Conservation (phyloP, 1,140 invertebrate genomes). For the Bilobella aurantiaca region DNA sequence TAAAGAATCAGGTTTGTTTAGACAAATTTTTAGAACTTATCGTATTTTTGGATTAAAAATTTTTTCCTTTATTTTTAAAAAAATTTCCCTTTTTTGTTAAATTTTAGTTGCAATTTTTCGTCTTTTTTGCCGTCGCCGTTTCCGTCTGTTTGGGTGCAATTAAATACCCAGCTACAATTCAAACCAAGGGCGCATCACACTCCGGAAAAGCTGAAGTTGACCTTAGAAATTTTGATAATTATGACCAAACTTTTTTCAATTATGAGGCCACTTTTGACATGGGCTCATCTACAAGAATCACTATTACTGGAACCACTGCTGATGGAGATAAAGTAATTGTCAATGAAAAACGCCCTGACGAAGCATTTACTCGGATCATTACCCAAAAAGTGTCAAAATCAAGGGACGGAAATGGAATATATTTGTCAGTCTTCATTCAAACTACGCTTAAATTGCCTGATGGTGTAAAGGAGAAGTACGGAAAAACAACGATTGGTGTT, state of each 20-base stretch:
- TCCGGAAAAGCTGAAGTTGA: background rate
- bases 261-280: background rate
- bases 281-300: background rate
- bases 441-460: background rate
- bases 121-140: background rate
- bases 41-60: too few species aligned
- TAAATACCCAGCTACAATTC: background rate
- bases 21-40: too few species aligned
- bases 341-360: background rate
- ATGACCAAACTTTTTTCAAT: background rate
- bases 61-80: background rate
- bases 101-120: background rate
- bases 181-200: background rate
- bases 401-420: background rate
- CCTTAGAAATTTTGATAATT: background rate
- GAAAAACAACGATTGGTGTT: background rate
- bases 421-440: background rate
- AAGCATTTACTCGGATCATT: background rate
- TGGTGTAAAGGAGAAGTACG: background rate
- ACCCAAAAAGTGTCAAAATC: background rate
- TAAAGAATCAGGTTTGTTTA: too few species aligned
- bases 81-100: background rate
- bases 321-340: background rate
- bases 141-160: background rate
- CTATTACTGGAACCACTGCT: background rate